Percentiles rank a stretch among this genome's conserved stretches.
Conservation (phyloP, 2,797 vertebrate species). For the Neosilurus mollespiculum region DNA sequence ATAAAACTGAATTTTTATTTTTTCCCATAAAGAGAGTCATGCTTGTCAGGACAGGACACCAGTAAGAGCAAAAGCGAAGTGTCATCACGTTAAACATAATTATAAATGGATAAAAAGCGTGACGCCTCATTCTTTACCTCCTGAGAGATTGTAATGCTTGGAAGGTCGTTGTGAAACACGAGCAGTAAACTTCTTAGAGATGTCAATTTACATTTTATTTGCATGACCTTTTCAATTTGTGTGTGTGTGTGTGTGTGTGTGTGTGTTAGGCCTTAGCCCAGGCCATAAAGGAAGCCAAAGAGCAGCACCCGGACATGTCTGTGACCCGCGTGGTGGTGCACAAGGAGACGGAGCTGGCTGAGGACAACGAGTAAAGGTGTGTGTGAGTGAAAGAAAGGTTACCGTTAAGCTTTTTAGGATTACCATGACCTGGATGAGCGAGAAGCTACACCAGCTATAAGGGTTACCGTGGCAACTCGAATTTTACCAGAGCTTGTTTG, state of each 20-base stretch:
- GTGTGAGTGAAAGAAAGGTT: conserved; percentile 59
- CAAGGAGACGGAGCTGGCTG: conserved; percentile 96
- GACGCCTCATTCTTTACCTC: not conserved
- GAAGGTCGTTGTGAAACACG: not conserved
- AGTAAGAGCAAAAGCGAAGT: not conserved
- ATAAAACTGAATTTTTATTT: no score
- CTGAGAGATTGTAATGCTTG: not conserved
- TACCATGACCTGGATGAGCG: no score
- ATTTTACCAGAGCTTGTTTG: not conserved
- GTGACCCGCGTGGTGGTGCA: conserved; percentile 98
- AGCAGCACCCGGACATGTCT: conserved; percentile 99
- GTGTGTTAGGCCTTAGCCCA: conserved; percentile 89
- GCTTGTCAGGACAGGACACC: not conserved
- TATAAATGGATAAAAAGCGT: not conserved
- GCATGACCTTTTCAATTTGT: not conserved
- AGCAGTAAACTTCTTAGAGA: not conserved
- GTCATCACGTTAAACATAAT: not conserved
- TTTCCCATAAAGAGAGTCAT: not conserved
- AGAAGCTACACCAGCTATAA: not conserved
- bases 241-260: conserved; percentile 39
- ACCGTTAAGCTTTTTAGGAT: no score
- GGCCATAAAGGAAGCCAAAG: conserved; percentile 99
- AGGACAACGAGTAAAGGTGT: conserved; percentile 80
- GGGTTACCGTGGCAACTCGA: not conserved
- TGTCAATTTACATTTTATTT: conserved; percentile 37